Base-by-base conservation (phyloP, 2,113 vertebrate genomes). In the Seriola dumerili region DNA sequence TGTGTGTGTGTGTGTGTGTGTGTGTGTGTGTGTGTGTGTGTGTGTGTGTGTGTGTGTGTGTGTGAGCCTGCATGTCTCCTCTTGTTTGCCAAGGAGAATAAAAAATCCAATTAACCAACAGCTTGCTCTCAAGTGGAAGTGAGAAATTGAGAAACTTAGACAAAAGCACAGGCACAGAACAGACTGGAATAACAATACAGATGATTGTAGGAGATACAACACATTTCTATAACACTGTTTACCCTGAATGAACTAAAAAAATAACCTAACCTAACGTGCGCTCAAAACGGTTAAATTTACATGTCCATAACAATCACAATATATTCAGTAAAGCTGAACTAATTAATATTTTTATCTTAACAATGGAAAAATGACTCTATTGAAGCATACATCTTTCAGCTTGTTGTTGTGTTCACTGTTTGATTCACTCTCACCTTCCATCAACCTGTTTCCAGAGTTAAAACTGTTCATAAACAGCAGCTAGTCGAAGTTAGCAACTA, bases 81-180 rank as follows among this genome's bases (percentile, higher is more conserved):
- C 57, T 80, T 36, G 46, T 72, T 44, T 68, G 73, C 76, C 65
- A 66, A 59, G 19, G 50, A 11, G 1, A 0, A 67, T 81, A 72
- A 85, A 88, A 81, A 86, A 77, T 84, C 86, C 86, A 92, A 92
- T 92, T 89, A 90, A 87, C 80, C 80, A 87, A 16, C 85, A 85
- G 80, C 80, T 75, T 84, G 86, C 86, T 87, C 83, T 92, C 71
- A 78, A 92, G 86, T 89, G 83, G 80, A 90, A 80, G 86, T 80
- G 75, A 92, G 84, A 87, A 89, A 88, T 92, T 87, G 84, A 85
- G 88, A 82, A 89, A 81, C 69, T 84, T 65, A 90, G 88, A 89
- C 85, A 84, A 87, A 88, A 83, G 82, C 73, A 70, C n/a, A 64
- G 79, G 46, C 76, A 6, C 66, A 17, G 67, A 76, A 59, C 42